Percentiles rank a stretch among this genome's conserved stretches.
phyloP scores from a whole-genome alignment of 2,113 vertebrate genomes.

The Bucco capensis region DNA sequence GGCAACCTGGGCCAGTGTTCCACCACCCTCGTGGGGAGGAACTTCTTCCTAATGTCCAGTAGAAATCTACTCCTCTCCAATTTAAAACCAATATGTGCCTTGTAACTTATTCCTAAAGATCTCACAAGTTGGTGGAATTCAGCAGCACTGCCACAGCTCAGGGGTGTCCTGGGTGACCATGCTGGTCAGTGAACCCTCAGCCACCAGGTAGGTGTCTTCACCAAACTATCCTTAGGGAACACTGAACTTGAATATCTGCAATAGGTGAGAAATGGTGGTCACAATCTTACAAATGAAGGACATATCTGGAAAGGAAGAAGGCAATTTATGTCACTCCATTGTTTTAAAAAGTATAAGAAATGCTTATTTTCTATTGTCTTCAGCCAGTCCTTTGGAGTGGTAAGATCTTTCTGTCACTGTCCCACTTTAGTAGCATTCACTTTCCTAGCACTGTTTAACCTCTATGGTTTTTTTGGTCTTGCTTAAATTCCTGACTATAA shows the following conservation, averaged over 20 bases:
- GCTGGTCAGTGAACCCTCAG: neutral
- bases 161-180: neutral
- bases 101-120: neutral
- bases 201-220: accelerated
- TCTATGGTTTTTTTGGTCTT: neutral
- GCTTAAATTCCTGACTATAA: neutral
- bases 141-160: neutral
- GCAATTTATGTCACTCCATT: neutral
- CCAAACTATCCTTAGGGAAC: neutral
- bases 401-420: neutral
- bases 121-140: neutral
- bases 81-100: accelerated
- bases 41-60: too few species aligned
- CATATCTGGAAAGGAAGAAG: neutral
- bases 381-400: too few species aligned
- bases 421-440: neutral
- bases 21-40: too few species aligned
- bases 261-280: neutral
- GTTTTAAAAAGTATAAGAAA: neutral
- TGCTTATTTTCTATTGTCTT: neutral
- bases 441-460: neutral
- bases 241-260: neutral
- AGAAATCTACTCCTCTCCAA: too few species aligned
- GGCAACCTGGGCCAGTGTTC: too few species aligned
- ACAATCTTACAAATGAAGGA: neutral